Evolutionary conservation across 2,113 vertebrate species (phyloP).

Genomic region (Dryoscopus gambensis): DNA sequence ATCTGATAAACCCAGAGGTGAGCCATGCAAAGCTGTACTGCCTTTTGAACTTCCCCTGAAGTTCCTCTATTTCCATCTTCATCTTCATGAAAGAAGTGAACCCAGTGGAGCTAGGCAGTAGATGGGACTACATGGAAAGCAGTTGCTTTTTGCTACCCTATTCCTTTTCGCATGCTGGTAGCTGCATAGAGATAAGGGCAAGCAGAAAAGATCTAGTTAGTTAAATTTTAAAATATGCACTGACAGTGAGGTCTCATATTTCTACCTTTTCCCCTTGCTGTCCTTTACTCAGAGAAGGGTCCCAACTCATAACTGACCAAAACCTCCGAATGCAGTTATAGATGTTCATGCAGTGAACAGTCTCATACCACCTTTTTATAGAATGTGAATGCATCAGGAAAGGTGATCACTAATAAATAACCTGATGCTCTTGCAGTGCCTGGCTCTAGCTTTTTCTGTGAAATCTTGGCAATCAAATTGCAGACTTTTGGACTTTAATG

Average conservation of each 20-base stretch:
- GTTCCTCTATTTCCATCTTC: not conserved
- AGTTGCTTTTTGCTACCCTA: not conserved
- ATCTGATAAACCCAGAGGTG: not conserved
- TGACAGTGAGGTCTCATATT: not conserved
- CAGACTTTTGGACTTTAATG: not conserved
- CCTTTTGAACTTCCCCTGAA: not conserved
- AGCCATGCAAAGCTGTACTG: not conserved
- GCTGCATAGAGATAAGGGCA: not conserved
- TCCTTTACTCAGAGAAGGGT: not conserved
- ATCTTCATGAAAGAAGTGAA: not conserved
- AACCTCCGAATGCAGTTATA: fast-evolving
- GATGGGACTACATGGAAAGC: not conserved
- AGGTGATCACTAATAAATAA: not conserved
- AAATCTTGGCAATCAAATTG: not conserved
- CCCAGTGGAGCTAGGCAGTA: not conserved
- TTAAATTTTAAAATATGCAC: not conserved
- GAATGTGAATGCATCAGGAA: not conserved
- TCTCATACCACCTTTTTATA: not conserved
- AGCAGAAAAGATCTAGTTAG: not conserved
- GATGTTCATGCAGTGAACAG: fast-evolving
- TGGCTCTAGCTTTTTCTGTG: not conserved
- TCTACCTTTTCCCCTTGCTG: not conserved
- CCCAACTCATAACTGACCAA: not conserved
- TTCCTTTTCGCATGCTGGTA: not conserved
- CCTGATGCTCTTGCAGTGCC: not conserved